A percentile compares a stretch with the other conserved stretches of the same genome.
These are phyloP conservation scores for Sinopyrophorus schimmeli DNA, from an alignment of 2,888 invertebrate species.

Conservation along the genomic window DNA sequence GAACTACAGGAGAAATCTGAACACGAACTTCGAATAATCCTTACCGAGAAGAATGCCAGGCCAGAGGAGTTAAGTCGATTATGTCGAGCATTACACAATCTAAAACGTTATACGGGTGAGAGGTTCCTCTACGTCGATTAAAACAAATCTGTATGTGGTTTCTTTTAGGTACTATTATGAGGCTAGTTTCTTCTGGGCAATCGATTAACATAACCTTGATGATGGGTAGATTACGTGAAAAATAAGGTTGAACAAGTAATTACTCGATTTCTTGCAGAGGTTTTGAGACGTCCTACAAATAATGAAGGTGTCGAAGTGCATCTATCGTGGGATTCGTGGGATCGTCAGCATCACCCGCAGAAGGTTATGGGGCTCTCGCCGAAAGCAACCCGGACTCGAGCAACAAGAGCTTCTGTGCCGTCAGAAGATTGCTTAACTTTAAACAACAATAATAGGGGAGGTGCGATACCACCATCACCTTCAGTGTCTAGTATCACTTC, in stretches of 20 bases:
- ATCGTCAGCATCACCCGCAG: conserved; percentile 58
- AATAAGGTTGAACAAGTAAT: no score
- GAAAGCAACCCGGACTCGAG: conserved; percentile 55
- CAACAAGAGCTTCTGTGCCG: conserved; percentile 62
- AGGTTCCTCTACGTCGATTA: no score
- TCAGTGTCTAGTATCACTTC: conserved; percentile 59
- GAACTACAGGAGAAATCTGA: conserved; percentile 82
- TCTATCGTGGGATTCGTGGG: conserved; percentile 96
- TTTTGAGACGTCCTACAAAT: conserved; percentile 60
- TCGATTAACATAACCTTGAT: conserved; percentile 17
- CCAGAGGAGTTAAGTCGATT: conserved; percentile 83
- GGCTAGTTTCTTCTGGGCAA: conserved; percentile 13
- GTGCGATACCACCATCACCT: conserved; percentile 58
- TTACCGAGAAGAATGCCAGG: conserved; percentile 67
- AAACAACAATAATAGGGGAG: conserved; percentile 56
- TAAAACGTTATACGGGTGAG: conserved; percentile 81
- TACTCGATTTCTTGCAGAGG: conserved; percentile 60
- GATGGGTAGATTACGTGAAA: conserved; percentile 9
- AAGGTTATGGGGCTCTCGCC: conserved; percentile 57
- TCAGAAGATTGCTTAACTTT: conserved; percentile 61
- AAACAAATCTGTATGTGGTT: no score
- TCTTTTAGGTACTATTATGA: conserved; percentile 13
- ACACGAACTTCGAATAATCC: conserved; percentile 74
- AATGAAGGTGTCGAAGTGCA: conserved; percentile 63
- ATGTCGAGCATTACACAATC: conserved; percentile 81